A percentile compares a stretch with the other conserved stretches of the same genome.
phyloP scores from a whole-genome alignment of 2,888 invertebrate species.

The Thera obeliscata region DNA sequence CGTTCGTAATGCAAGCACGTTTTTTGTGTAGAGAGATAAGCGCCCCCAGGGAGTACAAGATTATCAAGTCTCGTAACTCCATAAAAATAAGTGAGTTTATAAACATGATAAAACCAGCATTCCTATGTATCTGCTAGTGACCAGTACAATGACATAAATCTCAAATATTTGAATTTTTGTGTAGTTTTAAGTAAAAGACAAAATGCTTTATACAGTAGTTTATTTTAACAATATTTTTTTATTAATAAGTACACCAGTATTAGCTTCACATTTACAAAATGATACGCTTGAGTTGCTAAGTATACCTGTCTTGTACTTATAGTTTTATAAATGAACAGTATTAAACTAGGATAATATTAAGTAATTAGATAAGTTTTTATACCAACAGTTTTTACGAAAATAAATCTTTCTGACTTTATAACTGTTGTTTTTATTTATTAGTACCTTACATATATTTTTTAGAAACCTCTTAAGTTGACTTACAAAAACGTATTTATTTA shows the following conservation, averaged over 20 bases:
- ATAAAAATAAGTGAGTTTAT: no score
- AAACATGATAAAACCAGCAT: neutral
- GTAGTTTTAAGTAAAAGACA: neutral
- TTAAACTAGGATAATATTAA: conserved; percentile 19
- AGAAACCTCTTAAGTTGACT: no score
- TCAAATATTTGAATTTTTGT: neutral
- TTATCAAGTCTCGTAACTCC: no score
- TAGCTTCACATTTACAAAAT: neutral
- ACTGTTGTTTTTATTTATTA: neutral
- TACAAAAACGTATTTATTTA: no score
- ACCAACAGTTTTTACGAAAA: conserved; percentile 21
- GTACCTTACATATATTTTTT: no score
- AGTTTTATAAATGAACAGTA: conserved; percentile 21
- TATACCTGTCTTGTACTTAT: neutral
- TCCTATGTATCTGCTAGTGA: conserved; percentile 2
- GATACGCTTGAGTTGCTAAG: neutral
- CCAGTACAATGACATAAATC: conserved; percentile 2
- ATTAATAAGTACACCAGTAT: neutral
- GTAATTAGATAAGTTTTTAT: conserved; percentile 17
- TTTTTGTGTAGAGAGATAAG: no score
- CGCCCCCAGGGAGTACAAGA: no score
- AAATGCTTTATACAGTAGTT: neutral
- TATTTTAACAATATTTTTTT: neutral
- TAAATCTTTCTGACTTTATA: conserved; percentile 5
- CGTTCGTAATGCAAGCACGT: no score